A percentile compares a stretch with the other conserved stretches of the same genome.
Evolutionary conservation across 2,888 invertebrate genomes (phyloP).

Genomic region (Harpalus rubripes): DNA sequence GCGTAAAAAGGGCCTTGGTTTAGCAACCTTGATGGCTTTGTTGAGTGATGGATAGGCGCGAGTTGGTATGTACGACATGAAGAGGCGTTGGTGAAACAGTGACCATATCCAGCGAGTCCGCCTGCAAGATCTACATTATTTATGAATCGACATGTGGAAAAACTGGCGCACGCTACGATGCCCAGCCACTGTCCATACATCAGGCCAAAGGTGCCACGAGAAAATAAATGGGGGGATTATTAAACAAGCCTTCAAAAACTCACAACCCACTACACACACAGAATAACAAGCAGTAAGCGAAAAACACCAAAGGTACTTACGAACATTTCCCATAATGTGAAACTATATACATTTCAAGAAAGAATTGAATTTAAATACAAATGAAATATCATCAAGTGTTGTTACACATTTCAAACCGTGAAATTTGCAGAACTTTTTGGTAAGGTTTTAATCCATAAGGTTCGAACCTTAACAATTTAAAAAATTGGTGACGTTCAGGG

Average conservation of each 20-base stretch:
- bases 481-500: too few species aligned
- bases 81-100: constrained; percentile 64
- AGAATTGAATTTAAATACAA: too few species aligned
- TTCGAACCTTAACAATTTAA: too few species aligned
- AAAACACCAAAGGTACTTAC: neutral
- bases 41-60: constrained; percentile 67
- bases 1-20: neutral
- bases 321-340: neutral
- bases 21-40: constrained; percentile 44
- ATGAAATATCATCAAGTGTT: too few species aligned
- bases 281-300: neutral
- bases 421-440: too few species aligned
- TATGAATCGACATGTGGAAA: constrained; percentile 64
- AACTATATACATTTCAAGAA: too few species aligned
- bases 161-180: constrained; percentile 54
- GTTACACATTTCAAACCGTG: too few species aligned
- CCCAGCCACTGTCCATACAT: constrained; percentile 23
- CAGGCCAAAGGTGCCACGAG: constrained; percentile 43
- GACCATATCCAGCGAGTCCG: constrained; percentile 68
- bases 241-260: constrained; percentile 37
- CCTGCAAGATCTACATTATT: constrained; percentile 62
- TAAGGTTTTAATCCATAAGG: too few species aligned
- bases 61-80: constrained; percentile 71
- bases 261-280: neutral
- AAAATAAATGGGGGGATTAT: constrained; percentile 50